Base-by-base conservation (phyloP, 2,888 invertebrate species). In the Phytoseiulus persimilis region DNA sequence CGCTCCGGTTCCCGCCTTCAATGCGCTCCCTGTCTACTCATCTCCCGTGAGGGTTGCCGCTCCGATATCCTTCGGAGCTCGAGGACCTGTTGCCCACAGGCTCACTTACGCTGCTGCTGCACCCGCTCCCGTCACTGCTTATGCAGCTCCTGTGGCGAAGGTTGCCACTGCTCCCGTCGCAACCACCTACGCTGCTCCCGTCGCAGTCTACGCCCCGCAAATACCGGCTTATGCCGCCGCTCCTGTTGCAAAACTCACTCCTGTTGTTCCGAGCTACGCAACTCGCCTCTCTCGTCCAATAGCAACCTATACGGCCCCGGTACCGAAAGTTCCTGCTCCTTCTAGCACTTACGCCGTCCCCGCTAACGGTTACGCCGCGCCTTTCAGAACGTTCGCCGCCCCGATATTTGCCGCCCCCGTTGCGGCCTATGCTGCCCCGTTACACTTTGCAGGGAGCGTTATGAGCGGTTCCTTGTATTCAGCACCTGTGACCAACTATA, bases 41-140 rank as follows among this genome's bases (percentile, higher is more conserved):
- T 32, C 87, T n/a, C 32, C 87, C 32, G 87, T 23, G n/a, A n/a
- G n/a, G n/a, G 18, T 45, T 87, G 39, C 87, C 28, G 87, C 87
- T n/a, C 39, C 33, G 2, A 31, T n/a, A 3, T 1, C 33, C 6
- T 87, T n/a, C 87, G 87, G 33, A 31, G 28, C 87, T n/a, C 39
- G n/a, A 33, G 87, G 5, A 33, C 33, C 87, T n/a, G 45, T 33
- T 31, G 87, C 87, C 2, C 31, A 9, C 33, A 33, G 32, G 31
- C 3, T 33, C 14, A 14, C 83, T 23, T 31, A 39, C 32, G 33
- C 87, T 87, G 32, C 45, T 33, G 39, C 87, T 32, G 87, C 32
- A 32, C 11, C 87, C 14, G 87, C 87, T 87, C 32, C 87, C 31
- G 18, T 87, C 87, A 31, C 87, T 33, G 11, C 87, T 18, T 87